Evolutionary conservation across 2,113 vertebrate species (phyloP), one percentile per base, ranked within the genome.

Genomic region (Odocoileus hemionus): DNA sequence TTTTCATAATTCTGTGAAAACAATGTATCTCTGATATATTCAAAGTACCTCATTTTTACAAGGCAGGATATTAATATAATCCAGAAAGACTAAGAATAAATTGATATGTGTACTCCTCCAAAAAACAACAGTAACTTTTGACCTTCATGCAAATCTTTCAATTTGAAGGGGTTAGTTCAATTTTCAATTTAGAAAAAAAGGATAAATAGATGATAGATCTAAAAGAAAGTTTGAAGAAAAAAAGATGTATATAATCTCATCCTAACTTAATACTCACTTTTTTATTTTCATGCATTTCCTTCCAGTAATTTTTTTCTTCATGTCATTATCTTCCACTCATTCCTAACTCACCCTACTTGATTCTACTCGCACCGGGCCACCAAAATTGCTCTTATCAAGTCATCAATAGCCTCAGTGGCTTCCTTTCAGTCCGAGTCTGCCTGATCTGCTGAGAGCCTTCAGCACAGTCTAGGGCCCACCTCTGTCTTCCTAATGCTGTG

Each of bases 1-100:
- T 64, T 93, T 94, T 95, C 87, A 57, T 7, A 94, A 55, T 83
- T 43, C 30, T 78, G 5, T 95, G 84, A 92, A 97, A 97, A 96
- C 21, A 92, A 25, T 30, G 7, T 86, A 26, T 89, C 26, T 82
- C 83, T 89, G 55, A 86, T 94, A 78, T 78, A 91, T 39, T 96
- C 30, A 43, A 89, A 91, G 26, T 89, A 80, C 21, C 13, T 78
- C 25, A 83, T 55, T 95, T 91, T 82, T 86, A 80, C n/a, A 91
- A 36, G 86, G 57, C 93, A 95, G 50, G 7, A 58, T 87, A 93
- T 91, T 89, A 64, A 47, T 79, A 84, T 74, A 91, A 87, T 30
- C 26, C 30, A 54, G 64, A 96, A 91, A 96, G 74, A 57, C 39
- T 89, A 85, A 93, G 89, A 86, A 90, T 86, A 94, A 61, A 61